Conservation (phyloP, 2,888 invertebrate genomes). For the Eubasilissa splendida region DNA sequence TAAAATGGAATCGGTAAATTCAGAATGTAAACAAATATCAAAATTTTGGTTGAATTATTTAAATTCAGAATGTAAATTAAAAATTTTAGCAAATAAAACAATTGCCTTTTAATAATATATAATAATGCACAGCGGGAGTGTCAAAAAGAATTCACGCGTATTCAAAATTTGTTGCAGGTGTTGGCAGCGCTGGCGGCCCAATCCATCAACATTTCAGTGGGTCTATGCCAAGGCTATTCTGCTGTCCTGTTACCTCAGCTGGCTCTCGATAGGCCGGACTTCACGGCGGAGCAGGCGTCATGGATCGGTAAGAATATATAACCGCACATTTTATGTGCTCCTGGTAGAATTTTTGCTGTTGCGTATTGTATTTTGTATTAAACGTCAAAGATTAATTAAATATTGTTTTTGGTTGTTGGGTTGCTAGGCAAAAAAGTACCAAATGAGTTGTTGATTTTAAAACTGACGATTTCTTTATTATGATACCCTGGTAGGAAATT, state of each 20-base stretch:
- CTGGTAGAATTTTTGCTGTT: slow-evolving; percentile 6
- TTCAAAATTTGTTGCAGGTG: slow-evolving; percentile 69
- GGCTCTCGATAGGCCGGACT: slow-evolving; percentile 69
- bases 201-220: slow-evolving; percentile 83
- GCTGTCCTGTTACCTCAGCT: slow-evolving; percentile 83
- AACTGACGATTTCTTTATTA: not conserved
- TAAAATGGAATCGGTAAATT: too few relatives aligned
- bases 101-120: not conserved
- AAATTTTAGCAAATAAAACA: not conserved
- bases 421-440: not conserved
- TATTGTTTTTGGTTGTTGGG: not conserved
- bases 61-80: not conserved
- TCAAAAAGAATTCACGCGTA: too few relatives aligned
- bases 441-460: not conserved
- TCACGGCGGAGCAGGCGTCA: slow-evolving; percentile 77
- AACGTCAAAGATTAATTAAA: too few relatives aligned
- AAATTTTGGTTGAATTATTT: too few relatives aligned
- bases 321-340: not conserved
- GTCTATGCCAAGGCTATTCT: slow-evolving; percentile 83
- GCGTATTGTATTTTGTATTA: not conserved
- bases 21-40: too few relatives aligned
- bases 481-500: not conserved
- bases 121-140: too few relatives aligned
- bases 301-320: slow-evolving; percentile 77
- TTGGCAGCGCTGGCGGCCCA: slow-evolving; percentile 81